These are phyloP conservation scores for Oedothorax gibbosus DNA, from an alignment of 1,140 invertebrate species.

Conservation along the genomic window DNA sequence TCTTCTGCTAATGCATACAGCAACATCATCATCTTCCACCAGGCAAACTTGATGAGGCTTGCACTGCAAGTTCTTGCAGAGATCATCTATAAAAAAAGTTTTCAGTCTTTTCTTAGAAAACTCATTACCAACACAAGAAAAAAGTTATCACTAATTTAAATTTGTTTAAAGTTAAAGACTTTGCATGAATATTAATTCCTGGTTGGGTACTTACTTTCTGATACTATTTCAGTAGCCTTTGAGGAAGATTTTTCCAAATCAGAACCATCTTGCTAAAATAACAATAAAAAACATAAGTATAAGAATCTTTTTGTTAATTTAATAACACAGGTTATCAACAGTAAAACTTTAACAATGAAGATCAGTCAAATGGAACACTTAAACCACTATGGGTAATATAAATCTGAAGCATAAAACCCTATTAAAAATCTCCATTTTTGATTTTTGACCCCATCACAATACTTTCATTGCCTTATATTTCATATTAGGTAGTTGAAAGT, in stretches of 20 bases:
- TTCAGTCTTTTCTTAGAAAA: constrained; percentile 3
- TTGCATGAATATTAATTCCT: background rate
- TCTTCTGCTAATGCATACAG: constrained; percentile 87
- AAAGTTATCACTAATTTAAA: background rate
- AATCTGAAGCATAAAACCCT: background rate
- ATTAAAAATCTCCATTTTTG: too few species aligned
- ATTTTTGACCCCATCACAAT: too few species aligned
- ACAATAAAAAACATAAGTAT: background rate
- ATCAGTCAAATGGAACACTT: background rate
- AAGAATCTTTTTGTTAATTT: background rate
- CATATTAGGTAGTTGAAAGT: too few species aligned
- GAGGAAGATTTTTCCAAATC: constrained; percentile 38
- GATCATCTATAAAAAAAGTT: constrained; percentile 74
- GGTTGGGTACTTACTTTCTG: constrained; percentile 39
- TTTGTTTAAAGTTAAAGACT: background rate
- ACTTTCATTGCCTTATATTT: too few species aligned
- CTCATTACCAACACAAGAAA: background rate
- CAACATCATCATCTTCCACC: constrained; percentile 85
- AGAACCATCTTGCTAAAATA: constrained; percentile 20
- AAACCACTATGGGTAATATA: background rate
- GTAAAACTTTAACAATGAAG: background rate
- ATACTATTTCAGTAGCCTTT: constrained; percentile 44
- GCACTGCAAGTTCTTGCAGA: constrained; percentile 87
- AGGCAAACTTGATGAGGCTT: constrained; percentile 89
- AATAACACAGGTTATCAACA: background rate